Evolutionary conservation across 2,113 vertebrate genomes (phyloP).

Genomic region (Asarcornis scutulata): DNA sequence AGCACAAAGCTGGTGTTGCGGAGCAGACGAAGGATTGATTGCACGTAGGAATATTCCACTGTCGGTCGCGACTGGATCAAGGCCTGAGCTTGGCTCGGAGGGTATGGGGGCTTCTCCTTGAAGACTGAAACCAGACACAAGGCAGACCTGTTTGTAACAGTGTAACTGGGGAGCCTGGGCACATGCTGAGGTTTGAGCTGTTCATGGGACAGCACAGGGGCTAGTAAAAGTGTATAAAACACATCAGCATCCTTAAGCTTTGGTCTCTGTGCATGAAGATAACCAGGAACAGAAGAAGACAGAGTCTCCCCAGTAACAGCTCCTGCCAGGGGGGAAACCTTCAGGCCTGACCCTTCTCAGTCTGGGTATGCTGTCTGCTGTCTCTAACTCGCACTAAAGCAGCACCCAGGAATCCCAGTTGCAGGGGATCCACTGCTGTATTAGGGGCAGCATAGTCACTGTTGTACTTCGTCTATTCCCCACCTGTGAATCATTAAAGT

Average conservation of each 20-base stretch:
- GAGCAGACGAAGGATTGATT: conserved; percentile 84
- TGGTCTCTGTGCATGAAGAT: not conserved
- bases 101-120: conserved; percentile 85
- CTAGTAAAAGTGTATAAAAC: not conserved
- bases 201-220: not conserved
- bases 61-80: conserved; percentile 71
- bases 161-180: not conserved
- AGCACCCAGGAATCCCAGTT: not conserved
- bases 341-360: not conserved
- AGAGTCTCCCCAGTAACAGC: not conserved
- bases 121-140: conserved; percentile 84
- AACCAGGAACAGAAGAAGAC: not conserved
- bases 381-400: not conserved
- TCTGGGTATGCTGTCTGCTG: not conserved
- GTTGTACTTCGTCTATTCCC: not conserved
- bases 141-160: not conserved
- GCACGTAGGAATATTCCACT: conserved; percentile 82
- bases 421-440: accelerated
- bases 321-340: not conserved
- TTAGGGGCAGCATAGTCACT: not conserved
- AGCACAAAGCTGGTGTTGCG: conserved; percentile 88
- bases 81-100: conserved; percentile 89
- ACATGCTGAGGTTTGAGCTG: not conserved
- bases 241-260: not conserved
- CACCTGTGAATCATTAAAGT: not conserved